Conservation (phyloP, 2,888 invertebrate species). For the Unio delphinus region DNA sequence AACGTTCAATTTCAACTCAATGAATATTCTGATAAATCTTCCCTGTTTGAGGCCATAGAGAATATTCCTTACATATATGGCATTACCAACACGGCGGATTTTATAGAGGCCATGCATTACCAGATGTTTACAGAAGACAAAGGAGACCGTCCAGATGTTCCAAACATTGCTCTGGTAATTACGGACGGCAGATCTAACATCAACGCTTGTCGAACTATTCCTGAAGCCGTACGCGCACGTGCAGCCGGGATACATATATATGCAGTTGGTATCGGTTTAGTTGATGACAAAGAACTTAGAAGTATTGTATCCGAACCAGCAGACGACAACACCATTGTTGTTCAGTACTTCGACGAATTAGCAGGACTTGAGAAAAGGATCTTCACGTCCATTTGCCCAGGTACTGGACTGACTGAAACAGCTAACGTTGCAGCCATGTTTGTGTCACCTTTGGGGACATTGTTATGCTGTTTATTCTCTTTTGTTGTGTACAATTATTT, state of each 20-base stretch:
- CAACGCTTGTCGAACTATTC: slow-evolving; percentile 42
- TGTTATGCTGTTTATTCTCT: too few relatives aligned
- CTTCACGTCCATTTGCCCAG: slow-evolving; percentile 26
- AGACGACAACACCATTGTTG: slow-evolving; percentile 42
- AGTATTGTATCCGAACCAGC: slow-evolving; percentile 49
- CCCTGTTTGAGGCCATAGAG: slow-evolving; percentile 36
- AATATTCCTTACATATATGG: slow-evolving; percentile 29
- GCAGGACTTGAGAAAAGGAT: slow-evolving; percentile 21
- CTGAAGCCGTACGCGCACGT: slow-evolving; percentile 44
- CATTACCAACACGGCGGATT: slow-evolving; percentile 41
- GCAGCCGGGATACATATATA: slow-evolving; percentile 34
- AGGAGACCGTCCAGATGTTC: slow-evolving; percentile 40
- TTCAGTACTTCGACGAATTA: slow-evolving; percentile 38
- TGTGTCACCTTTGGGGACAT: too few relatives aligned
- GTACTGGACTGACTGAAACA: slow-evolving; percentile 1
- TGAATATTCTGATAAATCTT: slow-evolving; percentile 26
- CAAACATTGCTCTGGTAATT: slow-evolving; percentile 49
- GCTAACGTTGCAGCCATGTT: not conserved
- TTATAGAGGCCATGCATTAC: slow-evolving; percentile 26
- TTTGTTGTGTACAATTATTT: too few relatives aligned
- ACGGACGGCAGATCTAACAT: slow-evolving; percentile 61
- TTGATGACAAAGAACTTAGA: slow-evolving; percentile 47
- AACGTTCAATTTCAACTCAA: slow-evolving; percentile 47
- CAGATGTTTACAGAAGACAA: slow-evolving; percentile 31
- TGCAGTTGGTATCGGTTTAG: slow-evolving; percentile 47